Base-by-base conservation (phyloP, 1,140 invertebrate genomes). In the Leptinotarsa undecemlineata region DNA sequence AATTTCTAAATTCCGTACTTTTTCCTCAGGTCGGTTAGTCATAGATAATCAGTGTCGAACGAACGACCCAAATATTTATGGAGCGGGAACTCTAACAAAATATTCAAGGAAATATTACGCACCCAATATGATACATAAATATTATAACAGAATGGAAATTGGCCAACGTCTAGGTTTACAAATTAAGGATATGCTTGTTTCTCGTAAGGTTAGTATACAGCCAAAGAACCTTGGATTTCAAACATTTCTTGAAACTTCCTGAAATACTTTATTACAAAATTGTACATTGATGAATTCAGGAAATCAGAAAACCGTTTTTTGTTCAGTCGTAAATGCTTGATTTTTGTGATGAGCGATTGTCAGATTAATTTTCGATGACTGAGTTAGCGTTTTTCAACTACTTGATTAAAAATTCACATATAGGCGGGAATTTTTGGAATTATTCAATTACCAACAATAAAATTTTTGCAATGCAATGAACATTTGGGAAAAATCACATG, bases 21-120 rank as follows among this genome's bases (percentile, higher is more conserved):
- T 15, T 47, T 69, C 70, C 71, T 57, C 48, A 80, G 79, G 88
- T 11, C 73, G 88, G 15, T 80, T 95, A 42, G 89, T 94, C 3
- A 92, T 95, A 60, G 88, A 92, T 77, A 83, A 87, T 0, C 82
- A 88, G 23, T 93, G 90, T 79, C 86, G 89, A 60, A 95, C 92
- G 0, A 93, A 92, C 83, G 93, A 94, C 81, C 87, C 88, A 0
- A 84, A 84, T 63, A 90, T 95, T 63, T 90, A 88, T 75, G 92
- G 89, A 2, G 92, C 92, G 26, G 93, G 93, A 1, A 86, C 91
- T 0, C 81, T 91, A 60, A 91, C 91, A 2, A 86, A 87, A 66
- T 92, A 91, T 79, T 88, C 89, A 1, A 87, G 87, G 21, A 86
- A 85, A 57, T 86, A 88, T 78, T 85, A 87, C 67, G 87, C 87